Conservation (phyloP, 2,888 invertebrate species). For the Eupithecia subfuscata region DNA sequence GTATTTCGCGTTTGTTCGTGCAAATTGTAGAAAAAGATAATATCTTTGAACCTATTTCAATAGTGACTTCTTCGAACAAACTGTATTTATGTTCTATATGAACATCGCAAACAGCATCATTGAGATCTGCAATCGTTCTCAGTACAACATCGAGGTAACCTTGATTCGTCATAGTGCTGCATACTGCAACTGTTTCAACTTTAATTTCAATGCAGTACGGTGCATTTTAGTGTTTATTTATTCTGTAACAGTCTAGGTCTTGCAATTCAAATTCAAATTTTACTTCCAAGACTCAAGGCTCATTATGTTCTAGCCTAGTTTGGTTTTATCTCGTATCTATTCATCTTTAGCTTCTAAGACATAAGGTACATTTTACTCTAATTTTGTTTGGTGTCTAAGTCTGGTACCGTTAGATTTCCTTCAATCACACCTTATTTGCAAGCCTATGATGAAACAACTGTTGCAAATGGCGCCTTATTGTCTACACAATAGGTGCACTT, state of each 20-base stretch:
- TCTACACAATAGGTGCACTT: conserved; percentile 51
- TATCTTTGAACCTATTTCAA: conserved; percentile 20
- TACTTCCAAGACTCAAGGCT: conserved; percentile 13
- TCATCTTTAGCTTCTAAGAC: conserved; percentile 42
- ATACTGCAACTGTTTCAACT: conserved; percentile 38
- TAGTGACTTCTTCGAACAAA: conserved; percentile 24
- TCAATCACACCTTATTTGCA: conserved; percentile 65
- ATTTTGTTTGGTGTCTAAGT: conserved; percentile 51
- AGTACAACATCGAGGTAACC: conserved; percentile 69
- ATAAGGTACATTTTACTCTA: conserved; percentile 60
- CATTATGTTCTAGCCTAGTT: conserved; percentile 9
- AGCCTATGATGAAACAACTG: conserved; percentile 46
- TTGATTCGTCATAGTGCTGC: conserved; percentile 62
- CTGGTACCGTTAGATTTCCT: conserved; percentile 66
- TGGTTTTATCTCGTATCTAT: conserved; percentile 15
- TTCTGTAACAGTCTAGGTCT: conserved; percentile 25
- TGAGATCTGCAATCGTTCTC: conserved; percentile 58
- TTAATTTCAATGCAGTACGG: conserved; percentile 5
- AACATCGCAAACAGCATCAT: conserved; percentile 46
- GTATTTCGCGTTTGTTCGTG: neutral
- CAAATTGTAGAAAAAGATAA: neutral
- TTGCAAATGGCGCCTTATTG: conserved; percentile 56
- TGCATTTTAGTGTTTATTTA: neutral
- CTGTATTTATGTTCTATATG: conserved; percentile 33
- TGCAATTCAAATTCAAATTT: conserved; percentile 47